These are phyloP conservation scores for Ochlodes sylvanus DNA, from an alignment of 2,888 invertebrate genomes.

Conservation along the genomic window DNA sequence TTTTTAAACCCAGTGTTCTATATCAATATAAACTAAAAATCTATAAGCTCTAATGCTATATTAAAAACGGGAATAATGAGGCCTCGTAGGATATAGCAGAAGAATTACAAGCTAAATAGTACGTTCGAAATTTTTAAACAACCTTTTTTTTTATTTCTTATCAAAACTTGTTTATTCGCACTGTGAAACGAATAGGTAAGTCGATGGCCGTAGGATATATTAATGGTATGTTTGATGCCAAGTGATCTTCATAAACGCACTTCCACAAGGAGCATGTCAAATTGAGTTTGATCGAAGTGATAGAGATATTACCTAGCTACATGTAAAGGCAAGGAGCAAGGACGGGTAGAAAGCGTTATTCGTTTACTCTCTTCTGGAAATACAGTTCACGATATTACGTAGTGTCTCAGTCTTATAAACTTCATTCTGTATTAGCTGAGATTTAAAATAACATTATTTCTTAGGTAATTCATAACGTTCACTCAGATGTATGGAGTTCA, in stretches of 20 bases:
- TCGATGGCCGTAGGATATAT: slow-evolving; percentile 41
- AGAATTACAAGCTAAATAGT: slow-evolving; percentile 18
- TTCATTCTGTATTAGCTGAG: slow-evolving; percentile 70
- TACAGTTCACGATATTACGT: slow-evolving; percentile 79
- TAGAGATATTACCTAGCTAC: slow-evolving; percentile 75
- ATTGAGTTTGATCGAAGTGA: slow-evolving; percentile 62
- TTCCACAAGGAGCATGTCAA: slow-evolving; percentile 67
- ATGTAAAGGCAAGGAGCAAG: slow-evolving; percentile 84
- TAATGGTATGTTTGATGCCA: slow-evolving; percentile 47
- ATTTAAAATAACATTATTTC: slow-evolving; percentile 54
- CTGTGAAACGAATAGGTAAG: slow-evolving; percentile 24
- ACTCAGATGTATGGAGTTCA: slow-evolving; percentile 30
- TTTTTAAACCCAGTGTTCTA: background rate
- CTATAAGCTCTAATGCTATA: slow-evolving; percentile 6
- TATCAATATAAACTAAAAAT: slow-evolving; percentile 11
- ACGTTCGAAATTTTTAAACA: slow-evolving; percentile 12
- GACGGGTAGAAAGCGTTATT: slow-evolving; percentile 83
- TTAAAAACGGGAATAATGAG: background rate
- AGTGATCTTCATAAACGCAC: slow-evolving; percentile 65
- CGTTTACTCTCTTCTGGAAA: slow-evolving; percentile 77
- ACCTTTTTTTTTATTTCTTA: slow-evolving; percentile 19
- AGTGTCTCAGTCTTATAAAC: slow-evolving; percentile 82
- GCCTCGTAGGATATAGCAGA: slow-evolving; percentile 1
- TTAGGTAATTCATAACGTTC: slow-evolving; percentile 40
- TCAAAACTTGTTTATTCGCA: slow-evolving; percentile 12